These are phyloP conservation scores for Pantelozetes paolii DNA, from an alignment of 2,888 invertebrate genomes.

Conservation along the genomic window DNA sequence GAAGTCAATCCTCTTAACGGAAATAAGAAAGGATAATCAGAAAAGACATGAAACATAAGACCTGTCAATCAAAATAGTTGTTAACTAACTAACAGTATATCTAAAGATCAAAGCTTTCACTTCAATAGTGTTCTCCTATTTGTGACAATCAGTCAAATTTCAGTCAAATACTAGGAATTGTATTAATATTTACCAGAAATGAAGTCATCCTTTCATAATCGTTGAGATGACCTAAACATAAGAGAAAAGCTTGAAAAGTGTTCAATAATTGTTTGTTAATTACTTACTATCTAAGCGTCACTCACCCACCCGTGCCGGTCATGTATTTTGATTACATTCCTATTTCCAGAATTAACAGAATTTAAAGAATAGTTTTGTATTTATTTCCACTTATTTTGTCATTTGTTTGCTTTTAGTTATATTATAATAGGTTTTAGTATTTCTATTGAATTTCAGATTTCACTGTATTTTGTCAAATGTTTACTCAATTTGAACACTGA, in stretches of 20 bases:
- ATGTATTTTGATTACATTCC: constrained; percentile 70
- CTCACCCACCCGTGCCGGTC: constrained; percentile 83
- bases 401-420: too few species aligned
- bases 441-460: too few species aligned
- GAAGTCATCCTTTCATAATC: neutral
- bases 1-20: constrained; percentile 10
- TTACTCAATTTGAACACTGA: too few species aligned
- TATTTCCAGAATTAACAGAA: neutral
- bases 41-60: neutral
- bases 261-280: neutral
- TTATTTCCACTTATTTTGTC: too few species aligned
- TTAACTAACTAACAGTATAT: neutral
- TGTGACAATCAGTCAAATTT: neutral
- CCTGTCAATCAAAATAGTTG: neutral
- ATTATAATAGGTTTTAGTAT: too few species aligned
- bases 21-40: constrained; percentile 2
- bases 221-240: neutral
- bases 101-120: neutral
- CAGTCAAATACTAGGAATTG: neutral
- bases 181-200: neutral
- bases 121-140: neutral
- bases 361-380: too few species aligned
- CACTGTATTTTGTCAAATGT: too few species aligned
- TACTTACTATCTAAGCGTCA: constrained; percentile 2
- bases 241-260: too few species aligned